Evolutionary conservation across 2,888 invertebrate species (phyloP).

Genomic region (Timema podura): DNA sequence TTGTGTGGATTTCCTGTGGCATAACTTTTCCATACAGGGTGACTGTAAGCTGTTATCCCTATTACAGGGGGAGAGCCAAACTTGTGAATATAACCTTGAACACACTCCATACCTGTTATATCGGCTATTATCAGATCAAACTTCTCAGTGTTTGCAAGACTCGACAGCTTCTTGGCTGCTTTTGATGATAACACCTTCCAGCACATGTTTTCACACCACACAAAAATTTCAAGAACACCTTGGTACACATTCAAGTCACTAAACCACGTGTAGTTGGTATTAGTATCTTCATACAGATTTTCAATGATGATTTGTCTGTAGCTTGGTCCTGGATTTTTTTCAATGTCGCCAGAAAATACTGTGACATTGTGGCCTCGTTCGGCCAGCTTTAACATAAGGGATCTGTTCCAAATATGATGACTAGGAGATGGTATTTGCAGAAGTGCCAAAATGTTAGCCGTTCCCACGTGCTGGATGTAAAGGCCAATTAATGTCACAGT

Average conservation of each 20-base stretch:
- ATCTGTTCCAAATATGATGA: conserved; percentile 30
- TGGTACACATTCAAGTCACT: not conserved
- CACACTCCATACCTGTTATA: conserved; percentile 21
- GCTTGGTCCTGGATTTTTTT: conserved; percentile 23
- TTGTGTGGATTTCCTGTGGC: conserved; percentile 25
- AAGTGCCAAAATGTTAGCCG: conserved; percentile 25
- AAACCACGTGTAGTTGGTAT: not conserved
- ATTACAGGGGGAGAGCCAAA: conserved; percentile 28
- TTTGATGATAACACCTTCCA: conserved; percentile 17
- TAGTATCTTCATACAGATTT: conserved; percentile 15
- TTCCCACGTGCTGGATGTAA: too few species aligned
- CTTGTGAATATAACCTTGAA: conserved; percentile 20
- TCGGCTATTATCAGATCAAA: conserved; percentile 29
- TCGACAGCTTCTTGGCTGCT: conserved; percentile 18
- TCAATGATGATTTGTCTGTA: conserved; percentile 26
- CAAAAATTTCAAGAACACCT: not conserved
- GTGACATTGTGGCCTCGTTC: conserved; percentile 29
- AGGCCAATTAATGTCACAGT: too few species aligned
- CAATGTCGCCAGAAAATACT: conserved; percentile 26
- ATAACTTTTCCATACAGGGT: conserved; percentile 20
- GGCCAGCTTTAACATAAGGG: conserved; percentile 22
- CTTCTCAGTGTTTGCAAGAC: conserved; percentile 16
- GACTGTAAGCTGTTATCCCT: conserved; percentile 26
- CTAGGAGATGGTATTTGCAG: conserved; percentile 26
- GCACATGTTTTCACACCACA: conserved; percentile 15